phyloP scores from a whole-genome alignment of 2,888 invertebrate genomes.

The Ernsta delagoae region DNA sequence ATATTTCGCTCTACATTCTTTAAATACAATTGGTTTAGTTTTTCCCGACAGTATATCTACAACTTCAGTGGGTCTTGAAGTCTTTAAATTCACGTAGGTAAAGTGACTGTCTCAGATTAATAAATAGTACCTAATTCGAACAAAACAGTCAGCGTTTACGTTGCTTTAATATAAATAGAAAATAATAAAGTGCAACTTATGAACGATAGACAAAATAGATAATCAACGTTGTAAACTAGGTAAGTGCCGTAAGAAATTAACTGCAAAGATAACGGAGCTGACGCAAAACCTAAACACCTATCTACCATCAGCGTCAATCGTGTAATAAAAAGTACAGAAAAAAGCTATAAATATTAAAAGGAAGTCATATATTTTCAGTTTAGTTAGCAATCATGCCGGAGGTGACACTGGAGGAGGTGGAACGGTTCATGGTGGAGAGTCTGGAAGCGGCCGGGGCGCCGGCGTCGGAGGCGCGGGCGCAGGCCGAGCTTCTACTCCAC shows the following conservation, averaged over 20 bases:
- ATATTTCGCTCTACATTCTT: conserved; percentile 22
- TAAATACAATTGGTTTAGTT: conserved; percentile 31
- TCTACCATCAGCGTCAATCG: no score
- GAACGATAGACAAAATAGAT: no score
- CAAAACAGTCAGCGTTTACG: no score
- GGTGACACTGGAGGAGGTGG: conserved; percentile 81
- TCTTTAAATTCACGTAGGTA: neutral
- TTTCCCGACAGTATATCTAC: conserved; percentile 18
- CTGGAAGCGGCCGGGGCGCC: conserved; percentile 86
- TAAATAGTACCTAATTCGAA: no score
- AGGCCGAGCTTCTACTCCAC: conserved; percentile 87
- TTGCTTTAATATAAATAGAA: no score
- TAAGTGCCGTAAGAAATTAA: no score
- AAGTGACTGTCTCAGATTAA: no score
- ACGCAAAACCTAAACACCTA: no score
- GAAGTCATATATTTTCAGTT: neutral
- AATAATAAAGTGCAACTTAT: no score
- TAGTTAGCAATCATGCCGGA: conserved; percentile 59
- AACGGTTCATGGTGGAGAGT: conserved; percentile 85
- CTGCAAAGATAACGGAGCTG: no score
- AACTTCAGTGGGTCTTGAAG: neutral
- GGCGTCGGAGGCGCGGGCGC: conserved; percentile 81
- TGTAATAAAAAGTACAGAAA: no score
- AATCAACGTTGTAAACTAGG: no score
- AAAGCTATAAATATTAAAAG: neutral